Conservation (phyloP, 2,113 vertebrate species). For the Sigmodon hispidus region DNA sequence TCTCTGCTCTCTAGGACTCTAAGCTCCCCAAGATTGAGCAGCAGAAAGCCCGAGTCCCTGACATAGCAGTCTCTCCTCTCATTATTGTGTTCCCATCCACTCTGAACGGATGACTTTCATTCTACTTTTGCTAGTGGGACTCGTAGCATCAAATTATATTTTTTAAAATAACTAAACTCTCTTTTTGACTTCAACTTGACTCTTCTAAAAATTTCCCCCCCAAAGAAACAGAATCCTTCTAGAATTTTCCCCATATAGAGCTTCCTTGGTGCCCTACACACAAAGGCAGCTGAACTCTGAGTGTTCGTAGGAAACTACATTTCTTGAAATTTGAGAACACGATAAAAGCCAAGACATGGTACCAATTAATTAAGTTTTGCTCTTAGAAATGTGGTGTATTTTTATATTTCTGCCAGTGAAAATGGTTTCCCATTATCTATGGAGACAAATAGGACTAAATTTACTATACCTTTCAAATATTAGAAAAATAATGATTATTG, state of each 20-base stretch:
- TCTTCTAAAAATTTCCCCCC: constrained; percentile 36
- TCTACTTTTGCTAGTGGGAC: neutral
- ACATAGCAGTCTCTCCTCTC: neutral
- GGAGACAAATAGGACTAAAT: neutral
- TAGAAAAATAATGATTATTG: neutral
- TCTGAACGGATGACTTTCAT: neutral
- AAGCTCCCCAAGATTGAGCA: neutral
- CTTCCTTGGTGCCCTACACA: neutral
- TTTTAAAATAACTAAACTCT: neutral
- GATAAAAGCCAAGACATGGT: neutral
- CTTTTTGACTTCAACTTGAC: neutral
- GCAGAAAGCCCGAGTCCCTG: neutral
- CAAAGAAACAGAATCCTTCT: constrained; percentile 17
- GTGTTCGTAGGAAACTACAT: neutral
- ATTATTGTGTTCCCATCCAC: neutral
- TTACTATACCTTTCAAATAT: neutral
- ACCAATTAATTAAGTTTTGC: neutral
- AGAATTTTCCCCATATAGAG: neutral
- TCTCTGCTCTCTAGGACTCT: neutral
- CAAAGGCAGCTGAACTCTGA: neutral
- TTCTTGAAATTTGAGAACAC: constrained; percentile 28
- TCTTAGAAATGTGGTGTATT: constrained; percentile 18
- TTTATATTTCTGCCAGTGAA: neutral
- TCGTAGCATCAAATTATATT: neutral
- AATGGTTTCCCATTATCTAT: constrained; percentile 29